Percentiles rank a stretch among this genome's conserved stretches.
Evolutionary conservation across 1,140 invertebrate species (phyloP).

Genomic region (Diorhabda elongata): DNA sequence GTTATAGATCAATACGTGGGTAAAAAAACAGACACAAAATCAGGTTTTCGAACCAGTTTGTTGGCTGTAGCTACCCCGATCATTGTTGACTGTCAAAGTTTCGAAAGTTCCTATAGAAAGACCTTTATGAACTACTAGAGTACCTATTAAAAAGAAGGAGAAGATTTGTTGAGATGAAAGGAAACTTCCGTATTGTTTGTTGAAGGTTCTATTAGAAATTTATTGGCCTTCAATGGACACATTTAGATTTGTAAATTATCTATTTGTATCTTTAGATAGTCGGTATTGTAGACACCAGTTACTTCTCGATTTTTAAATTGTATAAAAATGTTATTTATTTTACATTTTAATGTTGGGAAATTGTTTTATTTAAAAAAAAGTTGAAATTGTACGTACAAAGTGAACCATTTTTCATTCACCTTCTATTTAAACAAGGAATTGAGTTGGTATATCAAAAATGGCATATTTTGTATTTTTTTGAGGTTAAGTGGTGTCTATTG

Average conservation of each 20-base stretch:
- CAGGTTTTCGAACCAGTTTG: too few species aligned
- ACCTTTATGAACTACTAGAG: conserved; percentile 42
- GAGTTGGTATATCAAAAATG: not conserved
- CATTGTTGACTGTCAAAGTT: too few species aligned
- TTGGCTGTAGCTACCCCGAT: too few species aligned
- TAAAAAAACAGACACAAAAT: too few species aligned
- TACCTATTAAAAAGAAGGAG: conserved; percentile 46
- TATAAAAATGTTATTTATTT: conserved; percentile 28
- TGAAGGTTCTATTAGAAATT: conserved; percentile 6
- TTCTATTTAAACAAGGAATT: not conserved
- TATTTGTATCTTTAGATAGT: conserved; percentile 43
- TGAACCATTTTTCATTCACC: not conserved
- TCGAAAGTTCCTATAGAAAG: too few species aligned
- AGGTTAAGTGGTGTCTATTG: conserved; percentile 9
- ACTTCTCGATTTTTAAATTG: conserved; percentile 21
- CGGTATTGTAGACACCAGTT: not conserved
- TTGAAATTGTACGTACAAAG: conserved; percentile 7
- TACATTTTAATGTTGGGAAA: conserved; percentile 12
- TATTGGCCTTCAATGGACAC: not conserved
- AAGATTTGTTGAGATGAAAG: conserved; percentile 28
- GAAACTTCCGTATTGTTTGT: conserved; percentile 8
- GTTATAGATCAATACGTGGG: too few species aligned
- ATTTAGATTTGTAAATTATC: conserved; percentile 39
- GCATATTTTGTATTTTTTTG: not conserved
- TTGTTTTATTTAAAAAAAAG: conserved; percentile 8